Evolutionary conservation across 2,797 vertebrate species (phyloP), one percentile per base, ranked within the genome.

Genomic region (Novumbra hubbsi): DNA sequence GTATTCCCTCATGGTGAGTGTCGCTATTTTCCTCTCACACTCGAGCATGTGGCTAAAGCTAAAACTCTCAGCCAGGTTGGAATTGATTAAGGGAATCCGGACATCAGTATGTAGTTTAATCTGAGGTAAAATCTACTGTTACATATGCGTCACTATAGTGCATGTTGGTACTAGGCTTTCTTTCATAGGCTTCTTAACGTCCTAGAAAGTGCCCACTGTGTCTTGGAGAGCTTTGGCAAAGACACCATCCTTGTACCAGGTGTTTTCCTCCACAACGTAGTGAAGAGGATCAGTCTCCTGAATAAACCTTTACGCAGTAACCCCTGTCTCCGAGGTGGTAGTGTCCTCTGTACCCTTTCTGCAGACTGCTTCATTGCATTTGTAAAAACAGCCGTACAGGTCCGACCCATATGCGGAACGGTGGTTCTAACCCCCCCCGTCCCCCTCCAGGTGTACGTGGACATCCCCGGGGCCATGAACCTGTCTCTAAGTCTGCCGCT

Each of bases 381-480:
- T 88, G 63, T 45, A 48, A 72, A 45, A 68, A 24, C 52, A 71
- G 73, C 57, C 74, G 9, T 52, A 57, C 74, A 69, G 79, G 70
- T 76, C 28, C 87, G 83, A 85, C 88, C 83, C 78, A 87, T 66
- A 80, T 89, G 41, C 55, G 24, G 55, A n/a, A 5, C 21, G 3
- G 11, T 9, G 14, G 24, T 3, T 92, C 55, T 60, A 27, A 60
- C 21, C 55, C 21, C n/a, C 24, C n/a, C 21, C 7, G 21, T 21
- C 24, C 21, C 21, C 82, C 17, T 72, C 73, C 71, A 99, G 98
- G 97, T 99, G 1, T 99, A 99, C 5, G 98, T 99, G 83, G 98
- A 99, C 95, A 99, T 99, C 92, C 98, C 98, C 6, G 97, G 98
- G 16, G 97, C 98, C 41, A 98, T 99, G 91, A 98, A 99, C 92